Conservation (phyloP, 2,797 vertebrate genomes). For the Siniperca scherzeri region DNA sequence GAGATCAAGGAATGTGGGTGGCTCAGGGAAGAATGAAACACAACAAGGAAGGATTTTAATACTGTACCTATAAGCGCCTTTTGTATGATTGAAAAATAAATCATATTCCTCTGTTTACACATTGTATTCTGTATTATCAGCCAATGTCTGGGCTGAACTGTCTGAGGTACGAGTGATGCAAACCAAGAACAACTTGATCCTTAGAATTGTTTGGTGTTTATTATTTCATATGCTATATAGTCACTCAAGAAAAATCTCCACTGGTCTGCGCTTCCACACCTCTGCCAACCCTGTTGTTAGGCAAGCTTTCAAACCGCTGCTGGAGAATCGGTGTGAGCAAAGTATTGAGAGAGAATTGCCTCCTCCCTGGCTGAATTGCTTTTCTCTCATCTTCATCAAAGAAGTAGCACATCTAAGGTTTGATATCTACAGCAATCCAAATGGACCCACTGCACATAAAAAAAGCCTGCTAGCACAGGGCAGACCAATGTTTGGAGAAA, state of each 20-base stretch:
- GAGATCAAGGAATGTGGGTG: conserved; percentile 3
- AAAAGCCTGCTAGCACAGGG: background rate
- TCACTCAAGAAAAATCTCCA: conserved; percentile 22
- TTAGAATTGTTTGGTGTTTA: conserved; percentile 11
- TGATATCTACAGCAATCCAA: conserved; percentile 29
- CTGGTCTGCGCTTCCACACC: conserved; percentile 22
- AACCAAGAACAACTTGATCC: conserved; percentile 12
- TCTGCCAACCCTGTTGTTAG: conserved; percentile 37
- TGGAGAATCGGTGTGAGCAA: conserved; percentile 55
- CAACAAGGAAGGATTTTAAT: background rate
- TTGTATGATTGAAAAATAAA: background rate
- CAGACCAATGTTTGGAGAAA: background rate
- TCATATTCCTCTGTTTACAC: background rate
- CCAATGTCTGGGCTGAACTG: background rate
- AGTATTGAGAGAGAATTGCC: conserved; percentile 52
- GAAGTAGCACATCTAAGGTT: conserved; percentile 47
- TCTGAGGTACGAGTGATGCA: conserved; percentile 4
- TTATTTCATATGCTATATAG: conserved; percentile 24
- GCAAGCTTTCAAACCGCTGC: conserved; percentile 53
- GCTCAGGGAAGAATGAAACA: conserved; percentile 6
- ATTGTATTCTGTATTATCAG: conserved; percentile 13
- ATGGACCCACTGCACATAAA: conserved; percentile 3
- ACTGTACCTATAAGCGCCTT: background rate
- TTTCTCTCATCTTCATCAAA: conserved; percentile 75
- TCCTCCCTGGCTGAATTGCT: conserved; percentile 56